Base-by-base conservation (phyloP, 2,888 invertebrate genomes). In the Xylophagus ater region DNA sequence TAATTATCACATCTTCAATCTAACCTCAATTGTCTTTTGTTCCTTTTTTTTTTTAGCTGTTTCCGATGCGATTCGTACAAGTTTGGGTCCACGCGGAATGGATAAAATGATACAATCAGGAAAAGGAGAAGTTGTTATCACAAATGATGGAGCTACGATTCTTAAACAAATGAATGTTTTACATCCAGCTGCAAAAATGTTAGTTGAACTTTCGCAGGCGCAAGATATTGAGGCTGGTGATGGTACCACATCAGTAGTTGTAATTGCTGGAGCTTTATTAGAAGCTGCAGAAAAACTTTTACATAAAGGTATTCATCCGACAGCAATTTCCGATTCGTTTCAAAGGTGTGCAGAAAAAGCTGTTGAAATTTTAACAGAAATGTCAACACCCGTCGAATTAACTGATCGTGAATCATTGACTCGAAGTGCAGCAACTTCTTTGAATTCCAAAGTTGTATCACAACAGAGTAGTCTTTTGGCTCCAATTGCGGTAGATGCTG, bases 191-290 rank as follows among this genome's bases (percentile, higher is more conserved):
- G 97, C 97, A 14, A 96, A 96, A 76, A 97, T 99, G 96, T 71
- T 98, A 58, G 98, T 99, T 4, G 98, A 98, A 66, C 70, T 99
- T 48, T 96, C 97, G 2, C 86, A 92, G 56, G 97, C 98, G 13
- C 98, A 97, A 69, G 98, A 99, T 65, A 81, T 96, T 53, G 97
- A 97, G 67, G 98, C 98, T 53, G 98, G 98, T 32, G 98, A 99
- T 70, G 98, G 98, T 42, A 99, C 98, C 15, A 99, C 98, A 8
- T 89, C 94, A 15, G 98, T 98, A 38, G 97, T 97, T 8, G 88
- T 99, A 5, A 79, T 98, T 55, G 97, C 96, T 50, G 98, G 98
- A 34, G 89, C 94, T 47, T 66, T 99, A 34, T 69, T 99, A 37
- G 94, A 97, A 66, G 90, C 94, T 35, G 85, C 92, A 35, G 86